Conservation (phyloP, 2,113 vertebrate genomes). For the Oreochromis tanganicae region DNA sequence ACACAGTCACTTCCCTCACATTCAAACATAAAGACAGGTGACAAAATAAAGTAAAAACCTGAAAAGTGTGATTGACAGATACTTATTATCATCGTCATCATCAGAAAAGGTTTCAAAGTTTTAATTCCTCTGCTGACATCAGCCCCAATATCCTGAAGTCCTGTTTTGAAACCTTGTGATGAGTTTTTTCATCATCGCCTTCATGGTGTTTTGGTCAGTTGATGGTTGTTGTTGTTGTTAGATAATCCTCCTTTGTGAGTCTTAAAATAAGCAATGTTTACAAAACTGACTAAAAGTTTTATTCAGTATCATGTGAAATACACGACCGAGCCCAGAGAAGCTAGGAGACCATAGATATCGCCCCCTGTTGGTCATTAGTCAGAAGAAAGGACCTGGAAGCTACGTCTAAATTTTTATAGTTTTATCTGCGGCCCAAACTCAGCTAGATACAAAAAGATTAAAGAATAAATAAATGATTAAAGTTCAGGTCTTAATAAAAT, state of each 20-base stretch:
- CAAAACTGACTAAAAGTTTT: neutral
- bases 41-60: neutral
- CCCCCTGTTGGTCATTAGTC: neutral
- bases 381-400: neutral
- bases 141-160: rapidly evolving
- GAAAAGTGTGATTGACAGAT: neutral
- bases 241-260: neutral
- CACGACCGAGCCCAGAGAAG: rapidly evolving
- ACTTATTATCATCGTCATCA: neutral
- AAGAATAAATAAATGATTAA: neutral
- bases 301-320: neutral
- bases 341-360: neutral
- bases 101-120: rapidly evolving
- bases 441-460: neutral
- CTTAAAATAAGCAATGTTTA: neutral
- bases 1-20: neutral
- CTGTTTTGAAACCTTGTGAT: neutral
- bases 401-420: rapidly evolving
- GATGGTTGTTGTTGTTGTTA: neutral
- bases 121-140: neutral
- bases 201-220: neutral
- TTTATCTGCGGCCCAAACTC: neutral
- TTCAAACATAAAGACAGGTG: neutral
- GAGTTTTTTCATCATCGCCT: neutral
- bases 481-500: neutral